Conservation (phyloP, 2,797 vertebrate genomes). For the Enteromius viviparus region DNA sequence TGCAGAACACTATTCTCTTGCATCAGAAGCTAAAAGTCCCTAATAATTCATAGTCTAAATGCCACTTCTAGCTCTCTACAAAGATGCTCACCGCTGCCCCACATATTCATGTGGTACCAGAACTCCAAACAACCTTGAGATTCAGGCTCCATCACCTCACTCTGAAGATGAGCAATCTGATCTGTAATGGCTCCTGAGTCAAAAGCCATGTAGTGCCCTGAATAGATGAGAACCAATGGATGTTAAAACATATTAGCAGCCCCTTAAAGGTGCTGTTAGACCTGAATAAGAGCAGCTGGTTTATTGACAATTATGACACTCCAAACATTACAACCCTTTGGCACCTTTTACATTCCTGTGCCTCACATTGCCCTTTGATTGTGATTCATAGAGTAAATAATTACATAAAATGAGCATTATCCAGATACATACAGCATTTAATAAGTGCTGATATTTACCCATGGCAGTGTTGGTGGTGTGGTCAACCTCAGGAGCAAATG, state of each 20-base stretch:
- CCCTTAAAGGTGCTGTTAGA: background rate
- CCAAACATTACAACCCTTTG: background rate
- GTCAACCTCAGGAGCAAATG: conserved; percentile 61
- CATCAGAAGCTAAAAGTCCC: background rate
- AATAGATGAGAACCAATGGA: background rate
- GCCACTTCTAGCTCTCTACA: background rate
- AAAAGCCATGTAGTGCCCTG: conserved; percentile 63
- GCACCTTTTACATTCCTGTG: background rate
- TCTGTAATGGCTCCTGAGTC: accelerated
- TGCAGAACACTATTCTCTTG: background rate
- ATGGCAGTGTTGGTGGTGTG: conserved; percentile 72
- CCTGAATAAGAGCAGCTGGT: background rate
- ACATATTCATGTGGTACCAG: conserved; percentile 64
- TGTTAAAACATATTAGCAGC: background rate
- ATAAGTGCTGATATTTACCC: conserved; percentile 63
- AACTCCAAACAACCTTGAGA: conserved; percentile 75
- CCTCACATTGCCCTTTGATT: background rate
- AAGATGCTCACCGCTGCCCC: conserved; percentile 57
- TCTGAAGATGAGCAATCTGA: conserved; percentile 67
- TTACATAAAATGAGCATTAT: background rate
- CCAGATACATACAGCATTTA: background rate
- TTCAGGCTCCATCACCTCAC: conserved; percentile 72
- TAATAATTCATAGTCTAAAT: background rate
- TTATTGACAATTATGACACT: background rate
- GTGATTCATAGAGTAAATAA: background rate